Evolutionary conservation across 2,888 invertebrate genomes (phyloP).

Genomic region (Dinocampus coccinellae): DNA sequence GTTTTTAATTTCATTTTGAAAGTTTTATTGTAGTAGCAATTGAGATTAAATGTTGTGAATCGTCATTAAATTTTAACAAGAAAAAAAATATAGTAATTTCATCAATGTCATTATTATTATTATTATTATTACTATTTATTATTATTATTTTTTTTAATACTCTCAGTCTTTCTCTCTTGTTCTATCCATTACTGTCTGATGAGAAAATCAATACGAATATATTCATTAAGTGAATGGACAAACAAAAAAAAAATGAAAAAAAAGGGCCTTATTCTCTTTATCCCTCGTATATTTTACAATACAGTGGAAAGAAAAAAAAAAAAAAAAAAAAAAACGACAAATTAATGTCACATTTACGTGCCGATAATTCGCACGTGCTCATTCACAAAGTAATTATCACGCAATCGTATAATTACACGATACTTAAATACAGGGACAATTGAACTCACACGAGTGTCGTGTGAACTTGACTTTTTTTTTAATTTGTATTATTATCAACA

Average conservation of each 20-base stretch:
- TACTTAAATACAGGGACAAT: conserved; percentile 10
- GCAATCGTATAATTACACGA: conserved; percentile 5
- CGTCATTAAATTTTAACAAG: background rate
- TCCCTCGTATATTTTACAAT: background rate
- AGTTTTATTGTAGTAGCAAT: background rate
- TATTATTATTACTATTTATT: no score
- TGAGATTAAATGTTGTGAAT: background rate
- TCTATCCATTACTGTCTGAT: background rate
- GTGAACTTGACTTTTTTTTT: background rate
- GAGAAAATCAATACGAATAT: background rate
- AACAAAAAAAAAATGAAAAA: background rate
- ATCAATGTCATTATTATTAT: background rate
- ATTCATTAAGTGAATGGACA: background rate
- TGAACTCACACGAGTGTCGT: conserved; percentile 12
- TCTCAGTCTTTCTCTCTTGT: no score
- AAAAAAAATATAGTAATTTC: background rate
- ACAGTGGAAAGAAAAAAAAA: no score
- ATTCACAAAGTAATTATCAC: conserved; percentile 40
- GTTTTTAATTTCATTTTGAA: background rate
- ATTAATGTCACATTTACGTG: conserved; percentile 11
- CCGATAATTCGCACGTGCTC: conserved; percentile 53
- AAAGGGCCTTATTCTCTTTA: background rate
- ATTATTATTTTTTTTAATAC: no score
- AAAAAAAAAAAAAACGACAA: no score
- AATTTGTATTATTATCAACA: conserved; percentile 8